phyloP scores from a whole-genome alignment of 2,797 vertebrate genomes.

The Balearica regulorum region DNA sequence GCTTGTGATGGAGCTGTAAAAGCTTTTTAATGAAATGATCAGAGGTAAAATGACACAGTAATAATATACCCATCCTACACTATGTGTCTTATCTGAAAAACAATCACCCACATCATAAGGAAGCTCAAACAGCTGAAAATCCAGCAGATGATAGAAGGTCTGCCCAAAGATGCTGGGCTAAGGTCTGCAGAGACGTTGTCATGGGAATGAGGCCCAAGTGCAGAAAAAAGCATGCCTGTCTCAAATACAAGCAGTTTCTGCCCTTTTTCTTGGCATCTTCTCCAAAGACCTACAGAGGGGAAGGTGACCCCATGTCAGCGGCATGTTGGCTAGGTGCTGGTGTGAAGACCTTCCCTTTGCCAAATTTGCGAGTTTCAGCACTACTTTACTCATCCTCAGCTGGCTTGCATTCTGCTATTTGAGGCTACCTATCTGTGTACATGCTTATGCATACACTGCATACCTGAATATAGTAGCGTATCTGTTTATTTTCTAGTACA shows the following conservation, averaged over 20 bases:
- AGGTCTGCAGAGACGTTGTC: not conserved
- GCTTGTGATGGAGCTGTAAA: not conserved
- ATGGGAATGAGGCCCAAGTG: not conserved
- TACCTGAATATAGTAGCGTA: accelerated
- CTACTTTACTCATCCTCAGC: not conserved
- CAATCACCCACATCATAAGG: conserved; percentile 47
- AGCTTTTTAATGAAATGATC: conserved; percentile 30
- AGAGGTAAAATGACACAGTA: conserved; percentile 22
- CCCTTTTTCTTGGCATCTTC: not conserved
- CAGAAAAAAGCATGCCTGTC: not conserved
- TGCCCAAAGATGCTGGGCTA: not conserved
- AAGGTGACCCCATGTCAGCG: not conserved
- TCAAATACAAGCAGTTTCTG: not conserved
- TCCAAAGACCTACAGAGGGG: not conserved
- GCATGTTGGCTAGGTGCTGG: not conserved
- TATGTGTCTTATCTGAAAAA: conserved; percentile 27
- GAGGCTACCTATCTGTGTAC: not conserved
- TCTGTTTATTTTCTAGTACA: not conserved
- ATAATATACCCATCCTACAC: conserved; percentile 45
- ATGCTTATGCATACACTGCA: no score
- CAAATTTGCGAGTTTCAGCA: not conserved
- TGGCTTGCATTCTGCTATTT: not conserved
- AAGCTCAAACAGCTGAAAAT: conserved; percentile 18
- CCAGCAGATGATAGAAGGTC: not conserved
- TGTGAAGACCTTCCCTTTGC: not conserved